phyloP scores from a whole-genome alignment of 2,113 vertebrate genomes.

The Ctenodactylus gundi region DNA sequence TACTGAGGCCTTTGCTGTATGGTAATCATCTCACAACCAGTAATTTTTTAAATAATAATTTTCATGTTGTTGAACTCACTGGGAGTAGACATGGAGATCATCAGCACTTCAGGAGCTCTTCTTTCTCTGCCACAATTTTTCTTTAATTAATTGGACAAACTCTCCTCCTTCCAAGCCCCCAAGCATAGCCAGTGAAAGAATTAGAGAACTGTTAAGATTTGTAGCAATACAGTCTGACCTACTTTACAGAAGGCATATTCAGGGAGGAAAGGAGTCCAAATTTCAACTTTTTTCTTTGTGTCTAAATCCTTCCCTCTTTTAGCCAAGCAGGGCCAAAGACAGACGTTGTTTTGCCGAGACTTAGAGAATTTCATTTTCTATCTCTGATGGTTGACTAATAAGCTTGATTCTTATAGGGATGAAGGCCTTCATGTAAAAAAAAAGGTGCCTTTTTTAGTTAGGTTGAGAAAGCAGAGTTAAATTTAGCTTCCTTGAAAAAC shows the following conservation, averaged over 20 bases:
- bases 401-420: slow-evolving; percentile 9
- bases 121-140: slow-evolving; percentile 40
- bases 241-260: slow-evolving; percentile 67
- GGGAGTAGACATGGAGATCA: neutral
- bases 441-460: slow-evolving; percentile 33
- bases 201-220: slow-evolving; percentile 71
- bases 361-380: slow-evolving; percentile 56
- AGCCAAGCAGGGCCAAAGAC: slow-evolving; percentile 37
- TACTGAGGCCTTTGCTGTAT: neutral
- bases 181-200: slow-evolving; percentile 40
- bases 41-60: slow-evolving; percentile 41
- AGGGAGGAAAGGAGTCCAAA: slow-evolving; percentile 36
- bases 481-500: slow-evolving; percentile 52
- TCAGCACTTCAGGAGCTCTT: neutral
- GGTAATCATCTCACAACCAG: slow-evolving; percentile 6
- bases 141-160: slow-evolving; percentile 57
- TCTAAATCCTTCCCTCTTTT: slow-evolving; percentile 61
- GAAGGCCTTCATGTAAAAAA: slow-evolving; percentile 20
- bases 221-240: slow-evolving; percentile 65
- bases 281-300: slow-evolving; percentile 65
- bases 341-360: slow-evolving; percentile 39
- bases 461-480: slow-evolving; percentile 43
- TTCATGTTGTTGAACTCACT: slow-evolving; percentile 48
- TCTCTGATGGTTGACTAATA: slow-evolving; percentile 13
- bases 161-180: neutral